phyloP scores from a whole-genome alignment of 1,140 invertebrate species.

The Drosophila arizonae region DNA sequence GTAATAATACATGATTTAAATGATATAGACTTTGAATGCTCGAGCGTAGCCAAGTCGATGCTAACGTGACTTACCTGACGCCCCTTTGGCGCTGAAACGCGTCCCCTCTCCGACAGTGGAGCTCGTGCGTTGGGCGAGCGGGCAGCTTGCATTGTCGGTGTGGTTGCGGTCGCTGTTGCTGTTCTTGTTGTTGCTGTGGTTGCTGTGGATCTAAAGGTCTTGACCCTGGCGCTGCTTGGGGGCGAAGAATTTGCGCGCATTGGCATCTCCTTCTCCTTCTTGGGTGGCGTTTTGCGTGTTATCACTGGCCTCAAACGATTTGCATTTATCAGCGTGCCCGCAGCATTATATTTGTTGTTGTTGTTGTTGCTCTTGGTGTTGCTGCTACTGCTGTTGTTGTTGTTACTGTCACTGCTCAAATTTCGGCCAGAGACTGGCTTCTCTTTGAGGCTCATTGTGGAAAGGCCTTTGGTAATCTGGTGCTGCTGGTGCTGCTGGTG shows the following conservation, averaged over 20 bases:
- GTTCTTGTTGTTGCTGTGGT: neutral
- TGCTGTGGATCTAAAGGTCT: neutral
- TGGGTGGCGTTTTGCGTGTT: constrained; percentile 53
- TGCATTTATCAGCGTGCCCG: constrained; percentile 4
- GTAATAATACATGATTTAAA: constrained; percentile 7
- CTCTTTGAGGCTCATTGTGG: constrained; percentile 50
- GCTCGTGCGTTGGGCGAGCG: neutral
- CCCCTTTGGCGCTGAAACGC: constrained; percentile 6
- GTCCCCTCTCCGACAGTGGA: constrained; percentile 1
- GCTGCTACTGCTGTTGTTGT: constrained; percentile 43
- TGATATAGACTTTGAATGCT: constrained; percentile 5
- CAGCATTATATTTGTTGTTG: constrained; percentile 38
- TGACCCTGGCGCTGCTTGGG: constrained; percentile 2
- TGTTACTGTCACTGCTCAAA: constrained; percentile 52
- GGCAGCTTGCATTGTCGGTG: neutral
- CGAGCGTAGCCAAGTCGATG: neutral
- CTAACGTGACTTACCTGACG: constrained; percentile 9
- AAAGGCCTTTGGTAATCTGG: constrained; percentile 49
- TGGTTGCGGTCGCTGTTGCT: neutral
- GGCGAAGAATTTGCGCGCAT: constrained; percentile 1
- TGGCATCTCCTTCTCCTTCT: constrained; percentile 4
- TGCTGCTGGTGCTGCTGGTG: constrained; percentile 26
- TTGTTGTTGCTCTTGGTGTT: constrained; percentile 21
- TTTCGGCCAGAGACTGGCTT: constrained; percentile 14
- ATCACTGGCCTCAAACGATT: constrained; percentile 61